Conservation (phyloP, 2,113 vertebrate species). For the Castor canadensis region DNA sequence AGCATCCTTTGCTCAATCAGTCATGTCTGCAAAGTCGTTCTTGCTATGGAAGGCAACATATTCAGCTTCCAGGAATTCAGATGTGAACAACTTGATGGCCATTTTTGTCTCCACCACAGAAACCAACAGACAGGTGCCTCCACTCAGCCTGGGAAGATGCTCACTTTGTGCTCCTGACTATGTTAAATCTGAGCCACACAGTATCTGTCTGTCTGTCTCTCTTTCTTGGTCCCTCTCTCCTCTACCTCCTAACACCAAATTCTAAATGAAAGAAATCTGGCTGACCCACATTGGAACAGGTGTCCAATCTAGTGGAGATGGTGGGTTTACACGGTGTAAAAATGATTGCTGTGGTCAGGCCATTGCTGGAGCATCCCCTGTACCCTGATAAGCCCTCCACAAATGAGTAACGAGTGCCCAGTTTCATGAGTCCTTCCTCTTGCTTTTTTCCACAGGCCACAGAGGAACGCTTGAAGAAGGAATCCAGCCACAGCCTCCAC, state of each 20-base stretch:
- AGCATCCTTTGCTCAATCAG: not conserved
- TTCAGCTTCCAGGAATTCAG: not conserved
- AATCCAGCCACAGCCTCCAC: constrained; percentile 81
- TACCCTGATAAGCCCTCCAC: not conserved
- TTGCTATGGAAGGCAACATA: not conserved
- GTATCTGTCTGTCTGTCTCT: not conserved
- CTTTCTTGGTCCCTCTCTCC: not conserved
- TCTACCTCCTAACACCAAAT: not conserved
- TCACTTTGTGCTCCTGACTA: not conserved
- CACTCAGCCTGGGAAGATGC: not conserved
- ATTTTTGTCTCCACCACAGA: not conserved
- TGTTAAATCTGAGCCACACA: not conserved
- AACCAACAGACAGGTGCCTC: not conserved
- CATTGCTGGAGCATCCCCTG: not conserved
- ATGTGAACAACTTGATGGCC: not conserved
- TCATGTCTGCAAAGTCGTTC: not conserved
- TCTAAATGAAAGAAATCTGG: not conserved
- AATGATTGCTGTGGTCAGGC: not conserved
- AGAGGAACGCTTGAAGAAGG: constrained; percentile 82
- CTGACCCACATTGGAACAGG: not conserved
- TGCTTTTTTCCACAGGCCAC: constrained; percentile 78
- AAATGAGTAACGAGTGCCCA: rapidly evolving
- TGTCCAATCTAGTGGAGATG: not conserved
- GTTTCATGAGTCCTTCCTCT: not conserved
- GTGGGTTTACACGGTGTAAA: not conserved